phyloP scores from a whole-genome alignment of 35 echinoderm and acorn worm species.

The Lytechinus variegatus region DNA sequence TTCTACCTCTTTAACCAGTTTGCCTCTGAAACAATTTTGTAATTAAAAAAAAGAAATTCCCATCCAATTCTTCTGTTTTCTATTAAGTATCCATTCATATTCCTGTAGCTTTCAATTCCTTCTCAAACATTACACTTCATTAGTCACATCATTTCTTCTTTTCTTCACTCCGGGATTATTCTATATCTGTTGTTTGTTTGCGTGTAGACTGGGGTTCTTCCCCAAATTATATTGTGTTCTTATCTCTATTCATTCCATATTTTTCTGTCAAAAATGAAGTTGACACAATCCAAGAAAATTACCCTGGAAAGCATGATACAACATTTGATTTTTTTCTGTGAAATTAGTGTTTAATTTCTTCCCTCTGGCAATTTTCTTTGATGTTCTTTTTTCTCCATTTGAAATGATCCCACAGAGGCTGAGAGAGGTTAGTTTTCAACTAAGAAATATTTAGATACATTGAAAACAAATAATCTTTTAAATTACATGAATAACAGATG shows the following conservation, averaged over 20 bases:
- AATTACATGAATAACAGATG: too few species aligned
- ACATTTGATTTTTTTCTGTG: too few species aligned
- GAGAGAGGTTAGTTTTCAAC: conserved; percentile 27
- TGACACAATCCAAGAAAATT: not conserved
- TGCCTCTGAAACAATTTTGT: not conserved
- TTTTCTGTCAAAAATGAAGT: not conserved
- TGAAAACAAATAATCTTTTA: too few species aligned
- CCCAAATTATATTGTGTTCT: too few species aligned
- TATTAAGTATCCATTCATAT: not conserved
- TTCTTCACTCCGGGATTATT: not conserved
- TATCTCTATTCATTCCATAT: not conserved
- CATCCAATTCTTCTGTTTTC: not conserved
- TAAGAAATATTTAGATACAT: too few species aligned
- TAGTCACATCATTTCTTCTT: not conserved
- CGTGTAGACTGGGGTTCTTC: not conserved
- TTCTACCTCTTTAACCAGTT: not conserved
- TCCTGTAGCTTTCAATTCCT: not conserved
- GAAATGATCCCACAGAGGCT: not conserved
- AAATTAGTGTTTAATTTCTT: too few species aligned
- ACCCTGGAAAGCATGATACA: too few species aligned
- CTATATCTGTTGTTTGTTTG: not conserved
- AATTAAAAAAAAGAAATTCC: not conserved
- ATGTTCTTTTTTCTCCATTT: not conserved
- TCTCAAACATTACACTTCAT: not conserved
- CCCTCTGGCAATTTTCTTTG: not conserved